phyloP scores from a whole-genome alignment of 2,113 vertebrate genomes.

The Anthoscopus minutus region DNA sequence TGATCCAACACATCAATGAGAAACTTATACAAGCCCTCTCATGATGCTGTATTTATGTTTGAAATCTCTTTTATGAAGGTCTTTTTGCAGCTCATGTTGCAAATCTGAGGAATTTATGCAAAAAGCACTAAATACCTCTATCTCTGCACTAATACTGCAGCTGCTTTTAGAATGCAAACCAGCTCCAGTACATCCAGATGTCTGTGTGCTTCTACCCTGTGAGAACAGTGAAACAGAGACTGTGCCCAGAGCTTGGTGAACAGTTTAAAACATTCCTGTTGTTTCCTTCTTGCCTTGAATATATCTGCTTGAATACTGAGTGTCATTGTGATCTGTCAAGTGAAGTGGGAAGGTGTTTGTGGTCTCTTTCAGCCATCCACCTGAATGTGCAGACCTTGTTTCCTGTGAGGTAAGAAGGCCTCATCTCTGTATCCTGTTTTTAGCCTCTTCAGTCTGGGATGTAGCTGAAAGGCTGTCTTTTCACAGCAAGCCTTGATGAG shows the following conservation, averaged over 20 bases:
- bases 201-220: neutral
- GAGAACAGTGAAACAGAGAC: neutral
- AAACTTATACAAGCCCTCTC: neutral
- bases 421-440: neutral
- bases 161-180: neutral
- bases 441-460: neutral
- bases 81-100: neutral
- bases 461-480: neutral
- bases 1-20: neutral
- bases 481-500: neutral
- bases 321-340: neutral
- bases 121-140: too few relatives aligned
- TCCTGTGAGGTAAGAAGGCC: neutral
- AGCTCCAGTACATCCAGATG: neutral
- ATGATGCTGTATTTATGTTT: neutral
- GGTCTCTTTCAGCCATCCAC: neutral
- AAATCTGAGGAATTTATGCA: neutral
- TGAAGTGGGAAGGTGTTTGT: neutral
- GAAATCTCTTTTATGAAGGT: neutral
- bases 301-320: neutral
- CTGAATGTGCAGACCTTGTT: neutral
- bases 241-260: neutral
- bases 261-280: neutral
- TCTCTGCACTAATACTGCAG: neutral
- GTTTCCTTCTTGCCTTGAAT: neutral